Evolutionary conservation across 2,797 vertebrate species (phyloP), one percentile per base, ranked within the genome.

Genomic region (Centroberyx gerrardi): DNA sequence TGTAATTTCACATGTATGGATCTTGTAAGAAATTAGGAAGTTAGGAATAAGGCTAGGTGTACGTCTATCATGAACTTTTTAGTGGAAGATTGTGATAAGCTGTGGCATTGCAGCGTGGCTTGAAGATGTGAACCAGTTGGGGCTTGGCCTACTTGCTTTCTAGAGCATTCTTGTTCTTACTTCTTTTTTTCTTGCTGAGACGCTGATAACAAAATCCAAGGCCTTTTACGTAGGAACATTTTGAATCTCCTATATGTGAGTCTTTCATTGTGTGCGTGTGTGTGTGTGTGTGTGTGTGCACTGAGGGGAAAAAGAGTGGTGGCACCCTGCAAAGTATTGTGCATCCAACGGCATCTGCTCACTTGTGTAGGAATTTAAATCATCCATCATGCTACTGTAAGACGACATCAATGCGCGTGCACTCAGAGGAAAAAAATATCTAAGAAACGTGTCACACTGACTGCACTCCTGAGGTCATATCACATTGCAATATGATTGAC

Each of bases 401-500:
- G 70, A 62, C 1, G 67, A 78, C 83, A 75, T 68, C 56, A 61
- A 6, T 10, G 2, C 2, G 17, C 8, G 5, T 54, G 56, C 65
- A 36, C 17, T 1, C n/a, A 66, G 52, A 81, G 44, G 38, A 71
- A 72, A 33, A 56, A 17, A 51, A 40, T 52, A 67, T 83, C 61
- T 10, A 28, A 54, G 65, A 77, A 75, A 68, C 44, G 78, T 78
- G 78, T 68, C 68, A 62, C 49, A 27, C 46, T 5, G 18, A 36
- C 72, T 40, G 70, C 74, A 31, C 72, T 69, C 60, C 81, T 40
- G 14, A 9, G 58, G 58, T 53, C 63, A 68, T 49, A 80, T 74
- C 60, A 14, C 80, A 80, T 81, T 84, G 85, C 82, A 76, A 53
- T 27, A 62, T 66, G 83, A 86, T 74, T 73, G 88, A 85, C 74